A percentile compares a stretch with the other conserved stretches of the same genome.
Evolutionary conservation across 2,113 vertebrate species (phyloP).

Genomic region (Cottus gobio): DNA sequence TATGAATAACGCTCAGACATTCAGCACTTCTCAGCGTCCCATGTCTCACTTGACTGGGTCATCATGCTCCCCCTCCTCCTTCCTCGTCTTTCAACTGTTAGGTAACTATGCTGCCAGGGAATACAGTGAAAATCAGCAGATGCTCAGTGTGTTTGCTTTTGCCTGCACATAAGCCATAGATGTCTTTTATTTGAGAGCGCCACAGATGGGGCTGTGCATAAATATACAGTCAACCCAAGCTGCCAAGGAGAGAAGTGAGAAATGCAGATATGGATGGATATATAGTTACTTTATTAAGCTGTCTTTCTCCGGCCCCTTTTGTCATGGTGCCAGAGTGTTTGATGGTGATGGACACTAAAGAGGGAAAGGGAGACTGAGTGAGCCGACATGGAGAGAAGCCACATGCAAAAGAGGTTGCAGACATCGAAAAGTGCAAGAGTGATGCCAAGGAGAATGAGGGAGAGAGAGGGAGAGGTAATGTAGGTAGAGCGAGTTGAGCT

Average conservation of each 20-base stretch:
- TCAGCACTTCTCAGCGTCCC: constrained; percentile 44
- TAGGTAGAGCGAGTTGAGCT: constrained; percentile 2
- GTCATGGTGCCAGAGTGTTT: constrained; percentile 1
- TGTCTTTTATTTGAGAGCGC: neutral
- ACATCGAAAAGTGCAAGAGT: neutral
- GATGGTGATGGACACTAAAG: neutral
- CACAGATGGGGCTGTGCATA: neutral
- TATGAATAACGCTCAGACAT: constrained; percentile 56
- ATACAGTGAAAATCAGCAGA: neutral
- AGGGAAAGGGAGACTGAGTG: neutral
- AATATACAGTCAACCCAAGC: neutral
- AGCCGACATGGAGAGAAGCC: neutral
- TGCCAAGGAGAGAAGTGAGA: constrained; percentile 2
- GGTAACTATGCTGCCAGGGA: neutral
- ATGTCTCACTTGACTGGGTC: constrained; percentile 1
- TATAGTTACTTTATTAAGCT: no score
- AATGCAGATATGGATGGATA: constrained; percentile 6
- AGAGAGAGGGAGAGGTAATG: neutral
- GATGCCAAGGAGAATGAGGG: constrained; percentile 24
- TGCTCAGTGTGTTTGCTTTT: neutral
- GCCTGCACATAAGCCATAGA: neutral
- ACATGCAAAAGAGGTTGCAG: neutral
- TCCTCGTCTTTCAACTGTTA: neutral
- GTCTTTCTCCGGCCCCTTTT: neutral
- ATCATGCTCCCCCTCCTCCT: neutral